Evolutionary conservation across 2,797 vertebrate genomes (phyloP), one percentile per base, ranked within the genome.

Genomic region (Enteromius fasciolatus): DNA sequence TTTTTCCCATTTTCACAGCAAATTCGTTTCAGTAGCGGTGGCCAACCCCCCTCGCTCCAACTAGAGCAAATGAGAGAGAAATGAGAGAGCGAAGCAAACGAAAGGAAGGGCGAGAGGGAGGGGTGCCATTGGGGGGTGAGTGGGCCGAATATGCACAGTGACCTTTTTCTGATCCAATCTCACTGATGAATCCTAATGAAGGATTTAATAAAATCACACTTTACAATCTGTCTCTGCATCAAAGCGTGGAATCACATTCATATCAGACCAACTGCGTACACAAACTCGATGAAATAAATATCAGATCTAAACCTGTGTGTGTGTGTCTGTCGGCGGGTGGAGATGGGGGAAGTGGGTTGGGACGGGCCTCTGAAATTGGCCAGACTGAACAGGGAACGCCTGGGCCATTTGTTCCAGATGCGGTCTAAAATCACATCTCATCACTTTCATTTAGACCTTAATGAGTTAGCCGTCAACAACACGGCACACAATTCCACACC

Each of bases 131-230:
- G 89, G 85, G 66, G 88, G 86, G 69, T 83, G 86, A 88, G 68
- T 77, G 36, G 85, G 86, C 84, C 78, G 82, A 85, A 86, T 96
- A 94, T 95, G 93, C 95, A 95, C 93, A 87, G 92, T 97, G 96
- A 96, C 95, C 95, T 97, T 96, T 96, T 92, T 94, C 94, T 95
- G 94, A 94, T 95, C 94, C 93, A 95, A 94, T 94, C 95, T 94
- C 89, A 89, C 94, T 95, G 94, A 95, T 95, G 95, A 95, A 94
- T 95, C 93, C 94, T 95, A 95, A 95, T 95, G 95, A 95, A 95
- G 94, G 95, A 94, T 95, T 95, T 95, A 94, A 95, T 95, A 95
- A 95, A 94, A 95, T 94, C 94, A 94, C 93, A 94, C 93, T 94
- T 94, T 94, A 94, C 93, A 95, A 95, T 95, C 94, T 95, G 94